phyloP scores from a whole-genome alignment of 2,113 vertebrate species.

The Lutjanus erythropterus region DNA sequence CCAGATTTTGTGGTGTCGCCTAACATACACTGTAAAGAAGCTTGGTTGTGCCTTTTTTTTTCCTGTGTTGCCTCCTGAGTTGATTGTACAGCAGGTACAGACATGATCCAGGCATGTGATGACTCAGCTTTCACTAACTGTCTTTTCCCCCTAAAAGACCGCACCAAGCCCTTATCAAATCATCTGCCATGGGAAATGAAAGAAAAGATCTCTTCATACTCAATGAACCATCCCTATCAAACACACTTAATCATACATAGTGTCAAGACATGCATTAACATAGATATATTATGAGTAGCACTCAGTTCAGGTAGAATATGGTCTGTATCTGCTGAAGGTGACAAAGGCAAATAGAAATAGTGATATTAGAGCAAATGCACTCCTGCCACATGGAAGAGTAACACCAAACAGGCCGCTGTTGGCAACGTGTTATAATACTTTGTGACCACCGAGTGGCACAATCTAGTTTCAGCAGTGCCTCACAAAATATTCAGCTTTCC shows the following conservation, averaged over 20 bases:
- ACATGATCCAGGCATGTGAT: constrained; percentile 36
- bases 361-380: background rate
- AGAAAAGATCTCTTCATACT: background rate
- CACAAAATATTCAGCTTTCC: constrained; percentile 17
- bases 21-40: background rate
- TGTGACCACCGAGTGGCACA: constrained; percentile 60
- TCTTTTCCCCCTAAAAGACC: background rate
- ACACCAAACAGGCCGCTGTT: background rate
- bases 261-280: background rate
- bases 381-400: background rate
- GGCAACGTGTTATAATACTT: constrained; percentile 13
- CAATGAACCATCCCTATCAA: background rate
- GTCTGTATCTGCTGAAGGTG: background rate
- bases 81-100: constrained; percentile 42
- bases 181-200: constrained; percentile 4
- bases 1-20: background rate
- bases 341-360: background rate
- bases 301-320: background rate
- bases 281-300: background rate
- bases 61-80: background rate
- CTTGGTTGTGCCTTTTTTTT: background rate
- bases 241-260: too few relatives aligned
- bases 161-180: constrained; percentile 13
- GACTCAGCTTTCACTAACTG: constrained; percentile 30
- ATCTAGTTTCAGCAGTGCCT: constrained; percentile 6